Evolutionary conservation across 2,888 invertebrate species (phyloP).

Genomic region (Alsophila aescularia): DNA sequence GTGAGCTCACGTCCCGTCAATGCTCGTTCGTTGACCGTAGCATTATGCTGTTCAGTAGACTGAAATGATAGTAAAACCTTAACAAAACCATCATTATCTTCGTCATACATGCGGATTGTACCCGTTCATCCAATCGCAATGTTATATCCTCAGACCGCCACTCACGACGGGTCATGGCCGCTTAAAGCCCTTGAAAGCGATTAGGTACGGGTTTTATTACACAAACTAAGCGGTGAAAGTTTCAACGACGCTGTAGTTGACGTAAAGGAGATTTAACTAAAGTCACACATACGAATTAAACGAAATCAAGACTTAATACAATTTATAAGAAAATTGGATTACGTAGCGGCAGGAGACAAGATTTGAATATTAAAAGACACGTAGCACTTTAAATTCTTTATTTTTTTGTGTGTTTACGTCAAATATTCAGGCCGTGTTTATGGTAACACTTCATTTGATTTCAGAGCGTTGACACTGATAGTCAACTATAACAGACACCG

Average conservation of each 20-base stretch:
- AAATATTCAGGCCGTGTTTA: constrained; percentile 27
- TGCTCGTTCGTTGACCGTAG: constrained; percentile 26
- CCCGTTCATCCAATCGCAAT: constrained; percentile 62
- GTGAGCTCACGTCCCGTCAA: constrained; percentile 11
- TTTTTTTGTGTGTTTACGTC: constrained; percentile 18
- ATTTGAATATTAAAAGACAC: constrained; percentile 16
- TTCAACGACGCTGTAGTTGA: constrained; percentile 49
- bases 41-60: constrained; percentile 42
- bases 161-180: constrained; percentile 79
- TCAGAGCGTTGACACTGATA: constrained; percentile 32
- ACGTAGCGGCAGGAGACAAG: constrained; percentile 14
- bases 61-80: constrained; percentile 44
- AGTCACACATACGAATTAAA: constrained; percentile 46
- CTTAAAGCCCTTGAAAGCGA: constrained; percentile 82
- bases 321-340: constrained; percentile 27
- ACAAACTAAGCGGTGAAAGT: constrained; percentile 63
- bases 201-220: constrained; percentile 68
- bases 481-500: constrained; percentile 29
- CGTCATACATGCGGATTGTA: constrained; percentile 43
- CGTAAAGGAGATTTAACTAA: constrained; percentile 45
- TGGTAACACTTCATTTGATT: constrained; percentile 30
- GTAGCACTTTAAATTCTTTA: constrained; percentile 13
- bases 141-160: constrained; percentile 58
- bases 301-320: constrained; percentile 42
- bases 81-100: constrained; percentile 39